Percentiles rank a stretch among this genome's conserved stretches.
Evolutionary conservation across 2,797 vertebrate species (phyloP).

Genomic region (Huso huso): DNA sequence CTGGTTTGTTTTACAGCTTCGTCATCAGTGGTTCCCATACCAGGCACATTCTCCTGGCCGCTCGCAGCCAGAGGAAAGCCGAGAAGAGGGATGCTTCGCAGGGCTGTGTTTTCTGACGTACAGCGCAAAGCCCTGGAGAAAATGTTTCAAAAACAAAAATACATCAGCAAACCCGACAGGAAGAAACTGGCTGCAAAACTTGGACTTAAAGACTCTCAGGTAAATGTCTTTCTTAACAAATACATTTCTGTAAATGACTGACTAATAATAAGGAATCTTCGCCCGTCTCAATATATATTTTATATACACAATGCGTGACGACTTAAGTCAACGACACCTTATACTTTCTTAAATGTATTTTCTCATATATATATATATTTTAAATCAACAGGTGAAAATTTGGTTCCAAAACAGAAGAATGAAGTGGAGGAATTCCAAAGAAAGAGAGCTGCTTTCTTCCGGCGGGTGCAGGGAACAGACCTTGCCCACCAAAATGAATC

Average conservation of each 20-base stretch:
- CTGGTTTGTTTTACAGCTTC: slow-evolving; percentile 48
- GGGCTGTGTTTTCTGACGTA: slow-evolving; percentile 92
- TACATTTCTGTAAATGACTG: background rate
- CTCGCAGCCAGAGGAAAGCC: slow-evolving; percentile 85
- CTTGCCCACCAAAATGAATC: slow-evolving; percentile 89
- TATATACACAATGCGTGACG: background rate
- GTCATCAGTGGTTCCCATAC: slow-evolving; percentile 83
- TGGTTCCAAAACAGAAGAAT: slow-evolving; percentile 96
- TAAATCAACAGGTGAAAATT: slow-evolving; percentile 77
- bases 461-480: slow-evolving; percentile 93
- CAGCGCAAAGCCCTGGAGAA: slow-evolving; percentile 94
- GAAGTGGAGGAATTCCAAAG: slow-evolving; percentile 97
- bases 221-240: slow-evolving; percentile 33
- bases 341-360: background rate
- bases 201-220: slow-evolving; percentile 93
- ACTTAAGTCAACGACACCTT: background rate
- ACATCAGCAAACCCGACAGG: slow-evolving; percentile 95
- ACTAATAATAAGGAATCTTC: background rate
- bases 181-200: slow-evolving; percentile 89
- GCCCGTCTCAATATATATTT: too few species aligned
- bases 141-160: slow-evolving; percentile 98
- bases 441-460: slow-evolving; percentile 86
- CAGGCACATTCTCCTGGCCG: slow-evolving; percentile 92
- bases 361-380: background rate
- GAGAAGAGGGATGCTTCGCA: slow-evolving; percentile 85